These are phyloP conservation scores for Rotaria magnacalcarata DNA, from an alignment of 2,888 invertebrate species.

Conservation along the genomic window DNA sequence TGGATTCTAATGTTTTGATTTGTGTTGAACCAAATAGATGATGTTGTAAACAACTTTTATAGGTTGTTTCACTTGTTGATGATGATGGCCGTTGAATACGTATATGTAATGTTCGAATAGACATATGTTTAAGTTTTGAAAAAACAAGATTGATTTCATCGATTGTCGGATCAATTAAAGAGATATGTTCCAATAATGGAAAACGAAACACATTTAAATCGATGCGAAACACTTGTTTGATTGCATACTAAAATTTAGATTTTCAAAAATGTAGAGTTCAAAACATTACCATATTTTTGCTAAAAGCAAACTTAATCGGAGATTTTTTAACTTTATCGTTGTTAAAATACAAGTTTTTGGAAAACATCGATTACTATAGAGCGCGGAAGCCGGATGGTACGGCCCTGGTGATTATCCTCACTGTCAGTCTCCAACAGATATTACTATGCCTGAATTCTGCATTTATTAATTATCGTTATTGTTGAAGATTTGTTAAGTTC, in stretches of 20 bases:
- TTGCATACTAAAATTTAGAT: not conserved
- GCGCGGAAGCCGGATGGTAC: too few species aligned
- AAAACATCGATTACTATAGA: too few species aligned
- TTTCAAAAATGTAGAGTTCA: too few species aligned
- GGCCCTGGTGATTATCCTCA: too few species aligned
- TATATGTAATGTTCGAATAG: not conserved
- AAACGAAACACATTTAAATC: not conserved
- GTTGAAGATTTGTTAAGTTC: too few species aligned
- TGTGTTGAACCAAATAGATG: not conserved
- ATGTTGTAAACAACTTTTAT: not conserved
- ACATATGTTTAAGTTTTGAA: slow-evolving; percentile 5
- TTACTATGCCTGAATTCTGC: too few species aligned
- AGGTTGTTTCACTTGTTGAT: not conserved
- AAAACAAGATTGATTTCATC: not conserved
- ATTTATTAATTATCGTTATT: too few species aligned
- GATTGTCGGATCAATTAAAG: not conserved
- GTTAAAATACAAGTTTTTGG: too few species aligned
- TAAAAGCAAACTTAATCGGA: too few species aligned
- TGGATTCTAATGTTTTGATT: not conserved
- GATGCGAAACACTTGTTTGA: not conserved
- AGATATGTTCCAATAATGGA: not conserved
- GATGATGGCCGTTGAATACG: slow-evolving; percentile 7
- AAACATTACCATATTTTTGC: too few species aligned
- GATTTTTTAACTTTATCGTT: too few species aligned
- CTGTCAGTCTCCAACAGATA: too few species aligned